These are phyloP conservation scores for Hucho hucho DNA, from an alignment of 2,113 vertebrate genomes.

Conservation along the genomic window DNA sequence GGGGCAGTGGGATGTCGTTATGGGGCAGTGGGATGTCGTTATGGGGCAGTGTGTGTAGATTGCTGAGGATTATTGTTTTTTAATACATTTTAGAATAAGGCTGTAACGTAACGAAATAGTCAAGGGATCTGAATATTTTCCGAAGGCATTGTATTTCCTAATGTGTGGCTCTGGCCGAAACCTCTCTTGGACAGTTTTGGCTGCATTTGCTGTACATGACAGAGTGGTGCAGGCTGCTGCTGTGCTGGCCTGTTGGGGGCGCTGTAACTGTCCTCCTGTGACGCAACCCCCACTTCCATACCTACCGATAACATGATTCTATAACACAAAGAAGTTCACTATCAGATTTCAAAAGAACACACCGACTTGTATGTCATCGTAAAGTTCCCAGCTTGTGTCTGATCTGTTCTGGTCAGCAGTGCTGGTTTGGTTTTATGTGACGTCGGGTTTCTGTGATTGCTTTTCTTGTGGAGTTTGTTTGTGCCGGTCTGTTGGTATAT, in stretches of 20 bases:
- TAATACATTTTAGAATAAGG: too few species aligned
- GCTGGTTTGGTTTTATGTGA: constrained; percentile 18
- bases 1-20: too few species aligned
- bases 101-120: too few species aligned
- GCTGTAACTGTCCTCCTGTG: constrained; percentile 41
- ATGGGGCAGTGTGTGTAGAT: too few species aligned
- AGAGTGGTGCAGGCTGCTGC: constrained; percentile 22
- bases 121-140: too few species aligned
- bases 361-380: constrained; percentile 39
- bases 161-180: constrained; percentile 12
- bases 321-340: constrained; percentile 57
- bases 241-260: constrained; percentile 59
- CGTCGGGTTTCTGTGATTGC: constrained; percentile 20
- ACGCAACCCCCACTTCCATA: constrained; percentile 14
- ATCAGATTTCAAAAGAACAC: constrained; percentile 44
- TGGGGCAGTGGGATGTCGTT: too few species aligned
- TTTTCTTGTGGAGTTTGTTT: too few species aligned
- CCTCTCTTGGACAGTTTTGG: constrained; percentile 71
- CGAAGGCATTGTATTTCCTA: not conserved
- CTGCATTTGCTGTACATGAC: constrained; percentile 81
- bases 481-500: not conserved
- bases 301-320: constrained; percentile 38
- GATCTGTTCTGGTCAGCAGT: constrained; percentile 17
- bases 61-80: too few species aligned
- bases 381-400: not conserved